Evolutionary conservation across 2,888 invertebrate genomes (phyloP), one percentile per base, ranked within the genome.

Genomic region (Tuberolachnus salignus): DNA sequence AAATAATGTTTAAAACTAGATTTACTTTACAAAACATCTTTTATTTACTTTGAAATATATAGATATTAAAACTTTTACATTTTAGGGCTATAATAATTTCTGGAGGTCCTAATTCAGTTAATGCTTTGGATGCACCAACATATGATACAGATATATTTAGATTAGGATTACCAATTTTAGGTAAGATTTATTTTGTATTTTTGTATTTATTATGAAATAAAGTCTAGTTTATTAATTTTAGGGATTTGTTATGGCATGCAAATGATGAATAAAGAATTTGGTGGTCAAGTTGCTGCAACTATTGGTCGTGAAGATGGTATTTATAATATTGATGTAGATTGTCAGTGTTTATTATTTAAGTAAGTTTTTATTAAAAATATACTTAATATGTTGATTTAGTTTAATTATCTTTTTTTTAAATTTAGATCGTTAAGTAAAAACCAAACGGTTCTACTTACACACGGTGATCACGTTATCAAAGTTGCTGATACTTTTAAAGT

Each of bases 181-280:
- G 92, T 91, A 83, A 63, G 3, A n/a, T 85, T 85, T 80, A 61
- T 16, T 34, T n/a, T 4, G n/a, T 59, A 49, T 49, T 26, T 57
- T 46, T 23, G 16, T 16, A 72, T 80, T 81, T 46, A 21, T 74
- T 34, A 34, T 19, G 14, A 6, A 63, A 57, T 46, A 44, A 34
- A 55, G 10, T 13, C 10, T n/a, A 44, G 34, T 6, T 34, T 49
- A 72, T 46, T 59, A 16, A 53, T 84, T 82, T 81, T 88, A 88
- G 98, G 98, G 83, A 99, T 99, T 85, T 99, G 99, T 87, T 99
- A 99, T 88, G 99, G 99, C 63, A 95, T 99, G 94, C 98, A 99
- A 89, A 92, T 99, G 92, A 89, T 99, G 88, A 98, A 98, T 87
- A 98, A 97, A 87, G 95, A 97, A 86, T 97, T 96, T 84, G 96